Evolutionary conservation across 2,888 invertebrate species (phyloP), one percentile per base, ranked within the genome.

Genomic region (Amorpha juglandis): DNA sequence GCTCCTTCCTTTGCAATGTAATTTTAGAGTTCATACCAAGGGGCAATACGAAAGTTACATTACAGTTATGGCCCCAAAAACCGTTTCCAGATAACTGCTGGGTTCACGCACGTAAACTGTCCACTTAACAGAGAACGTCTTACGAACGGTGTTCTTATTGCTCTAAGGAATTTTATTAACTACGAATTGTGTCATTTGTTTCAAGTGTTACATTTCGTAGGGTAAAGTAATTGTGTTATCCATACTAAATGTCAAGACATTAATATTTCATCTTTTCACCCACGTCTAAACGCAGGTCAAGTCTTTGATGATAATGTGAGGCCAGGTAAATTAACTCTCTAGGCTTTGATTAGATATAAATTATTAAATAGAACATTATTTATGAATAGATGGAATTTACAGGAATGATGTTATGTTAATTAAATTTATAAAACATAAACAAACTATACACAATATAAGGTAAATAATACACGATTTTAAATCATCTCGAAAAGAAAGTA

Each of bases 21-120:
- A 1, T 33, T 53, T n/a, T 38, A n/a, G 55, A 38, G 55, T 55
- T 55, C 27, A 48, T 51, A 53, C 27, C 42, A 64, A 52, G 45
- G 27, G 42, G 45, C 53, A 55, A 63, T 50, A 55, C 42, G 35
- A 47, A 50, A 50, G 50, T 63, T n/a, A 67, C 48, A 52, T 67
- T 38, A 55, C 58, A 66, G 70, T 71, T 73, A 74, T 74, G 68
- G 70, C 68, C 75, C 67, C 75, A 73, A 75, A 27, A 78, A 79
- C 72, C 76, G 73, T 77, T 81, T 80, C 76, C 77, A 73, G 79
- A 81, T 80, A 80, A 75, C 70, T 70, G 65, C 68, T 63, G 69
- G 64, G 68, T 55, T 62, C 38, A 67, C 47, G 71, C 68, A 70
- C 69, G 73, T 73, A 74, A 74, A 77, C 74, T 72, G 71, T 75